Evolutionary conservation across 2,888 invertebrate species (phyloP), one percentile per base, ranked within the genome.

Genomic region (Apamea epomidion): DNA sequence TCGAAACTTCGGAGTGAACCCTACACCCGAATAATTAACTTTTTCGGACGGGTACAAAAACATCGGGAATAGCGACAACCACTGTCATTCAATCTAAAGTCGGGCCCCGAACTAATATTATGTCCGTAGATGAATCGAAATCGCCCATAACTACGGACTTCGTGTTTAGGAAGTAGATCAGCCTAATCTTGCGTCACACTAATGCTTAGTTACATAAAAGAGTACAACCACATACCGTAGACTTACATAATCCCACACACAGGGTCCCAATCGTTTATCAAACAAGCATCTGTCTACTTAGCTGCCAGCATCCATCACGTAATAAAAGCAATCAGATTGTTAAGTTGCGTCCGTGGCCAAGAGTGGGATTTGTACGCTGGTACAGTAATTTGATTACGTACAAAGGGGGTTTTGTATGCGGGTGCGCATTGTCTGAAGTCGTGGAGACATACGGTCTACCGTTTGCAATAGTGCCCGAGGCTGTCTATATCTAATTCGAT

Each of bases 321-420:
- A 91, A 91, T 90, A 87, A 88, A 91, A 84, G 84, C 87, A 89
- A 90, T 91, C 84, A 76, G 82, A 85, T 89, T 87, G 88, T 88
- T 81, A 82, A 87, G 79, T 83, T 76, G 80, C 78, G 76, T 75
- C 71, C 78, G 29, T 62, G 83, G 65, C 75, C 64, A 84, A 83
- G 83, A 79, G 73, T 71, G 79, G 84, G 76, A 81, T 86, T 88
- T 81, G 76, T 80, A 68, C 48, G 51, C 37, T 62, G 75, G 72
- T 58, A 82, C 76, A 90, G 87, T 93, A 91, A 93, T 91, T 91
- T 90, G 90, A 93, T 93, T 92, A 91, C 86, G 84, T 84, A 83
- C 76, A 84, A 87, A 88, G 84, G 84, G 81, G 84, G 85, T 89
- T 89, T 87, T 77, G 74, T 87, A 92, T 92, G 92, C 93, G 92